phyloP scores from a whole-genome alignment of 2,888 invertebrate genomes.

The Eurytoma adleriae region DNA sequence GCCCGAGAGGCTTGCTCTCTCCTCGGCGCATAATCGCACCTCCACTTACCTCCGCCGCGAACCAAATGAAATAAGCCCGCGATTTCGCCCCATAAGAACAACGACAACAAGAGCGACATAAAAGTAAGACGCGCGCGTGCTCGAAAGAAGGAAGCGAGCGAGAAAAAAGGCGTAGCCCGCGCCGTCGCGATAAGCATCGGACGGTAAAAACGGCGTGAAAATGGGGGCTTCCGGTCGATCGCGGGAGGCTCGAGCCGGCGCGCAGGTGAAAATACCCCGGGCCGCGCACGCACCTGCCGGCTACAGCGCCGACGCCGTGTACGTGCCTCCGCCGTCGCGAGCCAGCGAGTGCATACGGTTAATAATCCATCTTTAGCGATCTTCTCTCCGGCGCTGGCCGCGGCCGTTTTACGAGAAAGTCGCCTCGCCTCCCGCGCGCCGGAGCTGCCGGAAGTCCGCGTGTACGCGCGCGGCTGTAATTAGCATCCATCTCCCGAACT shows the following conservation, averaged over 20 bases:
- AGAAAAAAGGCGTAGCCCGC: not conserved
- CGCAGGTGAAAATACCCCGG: conserved; percentile 33
- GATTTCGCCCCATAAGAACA: not conserved
- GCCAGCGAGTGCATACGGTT: not conserved
- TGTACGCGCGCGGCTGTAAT: conserved; percentile 16
- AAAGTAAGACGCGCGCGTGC: not conserved
- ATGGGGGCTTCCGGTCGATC: conserved; percentile 40
- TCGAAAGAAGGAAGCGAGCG: not conserved
- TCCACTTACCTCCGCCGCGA: too few relatives aligned
- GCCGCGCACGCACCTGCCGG: not conserved
- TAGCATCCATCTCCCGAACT: conserved; percentile 8
- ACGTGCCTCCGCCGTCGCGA: not conserved
- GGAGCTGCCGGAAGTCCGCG: conserved; percentile 28
- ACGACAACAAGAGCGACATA: not conserved
- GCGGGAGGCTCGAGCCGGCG: not conserved
- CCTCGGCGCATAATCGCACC: too few relatives aligned
- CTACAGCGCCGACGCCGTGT: not conserved
- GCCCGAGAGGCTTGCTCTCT: too few relatives aligned
- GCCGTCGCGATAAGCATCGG: conserved; percentile 30
- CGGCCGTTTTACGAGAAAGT: conserved; percentile 23
- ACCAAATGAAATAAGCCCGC: not conserved
- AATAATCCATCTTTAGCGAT: conserved; percentile 12
- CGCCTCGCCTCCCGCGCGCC: not conserved
- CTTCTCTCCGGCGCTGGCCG: not conserved
- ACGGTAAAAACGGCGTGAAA: conserved; percentile 39